phyloP scores from a whole-genome alignment of 2,113 vertebrate species.

The Mohoua ochrocephala region DNA sequence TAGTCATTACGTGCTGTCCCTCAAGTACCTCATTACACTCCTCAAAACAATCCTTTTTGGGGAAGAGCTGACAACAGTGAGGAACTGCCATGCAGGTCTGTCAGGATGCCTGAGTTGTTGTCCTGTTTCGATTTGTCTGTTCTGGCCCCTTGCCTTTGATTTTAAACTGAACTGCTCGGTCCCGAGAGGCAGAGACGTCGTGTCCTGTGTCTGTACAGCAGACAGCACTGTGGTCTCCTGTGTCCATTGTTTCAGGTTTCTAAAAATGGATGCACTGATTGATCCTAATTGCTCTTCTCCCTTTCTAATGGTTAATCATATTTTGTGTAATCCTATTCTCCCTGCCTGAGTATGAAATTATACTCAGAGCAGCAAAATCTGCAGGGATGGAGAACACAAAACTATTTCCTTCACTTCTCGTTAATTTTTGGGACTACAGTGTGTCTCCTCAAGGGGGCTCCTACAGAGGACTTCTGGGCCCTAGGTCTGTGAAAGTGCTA shows the following conservation, averaged over 20 bases:
- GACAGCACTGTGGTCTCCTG: background rate
- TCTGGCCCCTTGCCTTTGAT: background rate
- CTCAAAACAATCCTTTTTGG: background rate
- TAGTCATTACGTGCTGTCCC: background rate
- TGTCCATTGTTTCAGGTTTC: background rate
- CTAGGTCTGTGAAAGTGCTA: background rate
- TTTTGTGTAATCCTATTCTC: conserved; percentile 13
- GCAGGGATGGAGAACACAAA: background rate
- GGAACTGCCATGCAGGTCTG: background rate
- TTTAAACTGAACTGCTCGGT: background rate
- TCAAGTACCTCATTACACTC: background rate
- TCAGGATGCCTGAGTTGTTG: background rate
- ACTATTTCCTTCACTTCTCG: background rate
- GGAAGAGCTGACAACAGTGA: background rate
- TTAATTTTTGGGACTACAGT: background rate
- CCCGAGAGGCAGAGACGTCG: background rate
- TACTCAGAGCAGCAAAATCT: background rate
- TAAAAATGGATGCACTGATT: background rate
- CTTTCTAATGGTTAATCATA: conserved; percentile 7
- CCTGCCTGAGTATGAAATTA: background rate
- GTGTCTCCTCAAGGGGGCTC: background rate
- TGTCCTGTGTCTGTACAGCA: background rate
- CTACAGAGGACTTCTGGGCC: background rate
- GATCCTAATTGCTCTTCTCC: conserved; percentile 7
- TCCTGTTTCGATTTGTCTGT: background rate